Evolutionary conservation across 2,797 vertebrate genomes (phyloP), one percentile per base, ranked within the genome.

Genomic region (Gymnodraco acuticeps): DNA sequence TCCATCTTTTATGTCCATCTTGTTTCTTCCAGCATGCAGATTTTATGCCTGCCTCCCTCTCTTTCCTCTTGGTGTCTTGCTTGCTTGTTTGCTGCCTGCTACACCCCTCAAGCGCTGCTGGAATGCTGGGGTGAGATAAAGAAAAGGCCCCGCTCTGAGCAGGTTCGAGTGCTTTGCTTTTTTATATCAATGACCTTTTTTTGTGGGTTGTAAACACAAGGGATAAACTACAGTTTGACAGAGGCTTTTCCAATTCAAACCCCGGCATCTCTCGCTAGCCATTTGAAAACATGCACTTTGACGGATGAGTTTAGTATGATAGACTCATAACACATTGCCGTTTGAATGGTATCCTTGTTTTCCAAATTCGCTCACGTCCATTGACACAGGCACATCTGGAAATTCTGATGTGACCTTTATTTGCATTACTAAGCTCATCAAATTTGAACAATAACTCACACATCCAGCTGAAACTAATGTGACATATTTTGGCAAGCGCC

Each of bases 1-100:
- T 93, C 92, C 92, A 95, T 95, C 95, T 95, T 94, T 94, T 90
- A 94, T 95, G 94, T 94, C 94, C 94, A 95, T 95, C 94, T 95
- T 95, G 95, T 95, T 95, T 94, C 91, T 94, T 94, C 91, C 92
- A 94, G 89, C 93, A 95, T 95, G 94, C 94, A 95, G 94, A 95
- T 95, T 95, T 94, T 88, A 84, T 92, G 90, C 85, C 83, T 78
- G 84, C 87, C 86, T 92, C 86, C 77, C 88, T 87, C 89, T 88
- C 89, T 84, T 65, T 59, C 78, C 81, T 85, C 80, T 62, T 71
- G 77, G 80, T 80, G 77, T 87, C 89, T 90, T 62, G 77, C 69
- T 70, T 41, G 77, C 88, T 85, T 78, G 88, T 87, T 80, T 86
- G 66, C 87, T 73, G 88, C 76, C 86, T 83, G 85, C 89, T 87